Percentiles rank a stretch among this genome's conserved stretches.
phyloP scores from a whole-genome alignment of 2,113 vertebrate species.

The Cebidichthys violaceus region DNA sequence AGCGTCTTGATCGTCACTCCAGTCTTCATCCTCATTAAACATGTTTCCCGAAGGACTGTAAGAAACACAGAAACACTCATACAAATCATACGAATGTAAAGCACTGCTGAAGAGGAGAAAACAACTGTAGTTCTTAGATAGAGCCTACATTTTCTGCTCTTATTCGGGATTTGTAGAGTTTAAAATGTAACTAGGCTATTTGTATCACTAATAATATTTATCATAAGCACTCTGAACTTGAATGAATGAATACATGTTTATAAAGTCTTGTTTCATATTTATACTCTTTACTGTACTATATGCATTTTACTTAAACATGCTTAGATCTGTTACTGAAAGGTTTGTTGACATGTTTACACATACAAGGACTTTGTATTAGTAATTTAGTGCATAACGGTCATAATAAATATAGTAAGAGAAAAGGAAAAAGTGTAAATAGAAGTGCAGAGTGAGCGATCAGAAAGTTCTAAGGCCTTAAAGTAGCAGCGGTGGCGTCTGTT shows the following conservation, averaged over 20 bases:
- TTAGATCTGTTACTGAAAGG: not conserved
- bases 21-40: conserved; percentile 84
- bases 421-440: too few species aligned
- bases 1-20: conserved; percentile 76
- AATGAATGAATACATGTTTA: too few species aligned
- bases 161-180: not conserved
- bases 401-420: not conserved
- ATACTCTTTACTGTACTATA: too few species aligned
- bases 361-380: not conserved
- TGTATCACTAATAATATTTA: too few species aligned
- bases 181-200: too few species aligned
- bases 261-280: too few species aligned
- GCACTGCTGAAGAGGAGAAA: not conserved
- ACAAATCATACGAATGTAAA: not conserved
- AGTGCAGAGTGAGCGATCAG: too few species aligned
- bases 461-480: too few species aligned
- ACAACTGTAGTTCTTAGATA: too few species aligned
- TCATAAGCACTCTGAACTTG: too few species aligned
- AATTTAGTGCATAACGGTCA: not conserved
- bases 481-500: too few species aligned
- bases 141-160: not conserved
- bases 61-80: too few species aligned
- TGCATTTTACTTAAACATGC: not conserved
- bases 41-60: conserved; percentile 57
- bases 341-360: not conserved